These are phyloP conservation scores for Thunnus maccoyii DNA, from an alignment of 2,113 vertebrate genomes.

Conservation along the genomic window DNA sequence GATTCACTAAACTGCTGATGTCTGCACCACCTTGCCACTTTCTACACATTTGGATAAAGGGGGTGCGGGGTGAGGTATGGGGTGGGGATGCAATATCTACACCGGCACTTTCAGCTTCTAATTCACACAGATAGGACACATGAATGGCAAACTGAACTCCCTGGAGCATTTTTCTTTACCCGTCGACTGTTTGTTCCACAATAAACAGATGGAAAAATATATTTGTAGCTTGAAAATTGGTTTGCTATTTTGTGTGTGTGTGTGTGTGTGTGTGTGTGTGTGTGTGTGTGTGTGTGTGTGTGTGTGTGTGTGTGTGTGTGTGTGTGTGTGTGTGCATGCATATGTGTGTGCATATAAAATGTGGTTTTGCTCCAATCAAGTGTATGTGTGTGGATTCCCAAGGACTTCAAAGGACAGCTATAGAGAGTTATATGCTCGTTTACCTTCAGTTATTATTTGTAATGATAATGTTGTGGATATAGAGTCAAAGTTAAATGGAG, in stretches of 20 bases:
- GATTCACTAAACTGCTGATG: conserved; percentile 75
- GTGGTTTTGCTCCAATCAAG: conserved; percentile 2
- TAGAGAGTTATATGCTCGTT: conserved; percentile 36
- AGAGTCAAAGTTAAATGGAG: conserved; percentile 43
- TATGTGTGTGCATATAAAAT: background rate
- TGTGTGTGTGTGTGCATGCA: background rate
- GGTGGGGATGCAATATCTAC: conserved; percentile 37
- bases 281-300: conserved; percentile 5
- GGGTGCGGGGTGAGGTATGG: background rate
- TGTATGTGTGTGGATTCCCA: conserved; percentile 30
- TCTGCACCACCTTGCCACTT: conserved; percentile 61
- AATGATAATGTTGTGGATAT: conserved; percentile 42
- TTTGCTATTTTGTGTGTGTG: conserved; percentile 16
- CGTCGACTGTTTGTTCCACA: conserved; percentile 22
- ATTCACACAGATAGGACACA: conserved; percentile 62
- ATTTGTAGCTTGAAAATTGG: conserved; percentile 38
- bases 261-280: background rate
- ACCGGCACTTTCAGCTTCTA: conserved; percentile 61
- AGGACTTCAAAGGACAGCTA: conserved; percentile 54
- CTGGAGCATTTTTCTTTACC: conserved; percentile 40
- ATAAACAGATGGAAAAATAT: conserved; percentile 55
- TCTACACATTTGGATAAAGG: conserved; percentile 68
- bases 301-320: too few species aligned
- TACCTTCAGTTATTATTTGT: conserved; percentile 56
- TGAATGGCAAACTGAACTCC: conserved; percentile 58